Conservation (phyloP, 1,140 invertebrate genomes). For the Cotesia chilonis region DNA sequence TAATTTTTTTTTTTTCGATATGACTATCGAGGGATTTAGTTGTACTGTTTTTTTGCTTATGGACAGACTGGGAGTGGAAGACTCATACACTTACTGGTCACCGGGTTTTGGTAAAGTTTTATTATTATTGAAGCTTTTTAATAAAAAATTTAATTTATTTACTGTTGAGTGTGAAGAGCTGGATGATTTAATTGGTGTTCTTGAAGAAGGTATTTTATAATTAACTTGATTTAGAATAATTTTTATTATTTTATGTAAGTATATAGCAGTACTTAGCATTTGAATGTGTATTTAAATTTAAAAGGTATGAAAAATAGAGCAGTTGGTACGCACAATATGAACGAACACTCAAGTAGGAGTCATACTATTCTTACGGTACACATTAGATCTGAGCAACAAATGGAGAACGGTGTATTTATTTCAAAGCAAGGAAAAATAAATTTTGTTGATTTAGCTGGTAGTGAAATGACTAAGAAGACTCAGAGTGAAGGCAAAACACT, state of each 20-base stretch:
- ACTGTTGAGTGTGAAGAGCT: slow-evolving; percentile 92
- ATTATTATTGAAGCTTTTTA: slow-evolving; percentile 28
- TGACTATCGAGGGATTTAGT: slow-evolving; percentile 92
- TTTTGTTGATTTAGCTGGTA: slow-evolving; percentile 94
- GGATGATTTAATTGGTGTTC: slow-evolving; percentile 91
- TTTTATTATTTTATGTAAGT: not conserved
- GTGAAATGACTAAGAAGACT: slow-evolving; percentile 94
- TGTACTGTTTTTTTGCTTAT: slow-evolving; percentile 95
- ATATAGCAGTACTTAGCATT: not conserved
- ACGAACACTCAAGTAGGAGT: slow-evolving; percentile 92
- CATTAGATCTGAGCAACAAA: slow-evolving; percentile 81
- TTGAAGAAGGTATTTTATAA: slow-evolving; percentile 84
- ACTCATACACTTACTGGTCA: slow-evolving; percentile 93
- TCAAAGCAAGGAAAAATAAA: slow-evolving; percentile 91
- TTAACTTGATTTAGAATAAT: not conserved
- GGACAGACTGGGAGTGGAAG: slow-evolving; percentile 96
- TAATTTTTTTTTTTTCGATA: slow-evolving; percentile 89
- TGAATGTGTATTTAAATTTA: slow-evolving; percentile 37
- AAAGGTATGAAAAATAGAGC: slow-evolving; percentile 84
- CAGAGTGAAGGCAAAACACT: slow-evolving; percentile 89
- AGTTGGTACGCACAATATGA: slow-evolving; percentile 93
- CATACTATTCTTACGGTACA: slow-evolving; percentile 93
- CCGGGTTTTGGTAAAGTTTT: slow-evolving; percentile 80
- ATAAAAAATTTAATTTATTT: slow-evolving; percentile 72
- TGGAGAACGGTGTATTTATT: slow-evolving; percentile 83